Evolutionary conservation across 2,888 invertebrate species (phyloP), one percentile per base, ranked within the genome.

Genomic region (Amblyteles armatorius): DNA sequence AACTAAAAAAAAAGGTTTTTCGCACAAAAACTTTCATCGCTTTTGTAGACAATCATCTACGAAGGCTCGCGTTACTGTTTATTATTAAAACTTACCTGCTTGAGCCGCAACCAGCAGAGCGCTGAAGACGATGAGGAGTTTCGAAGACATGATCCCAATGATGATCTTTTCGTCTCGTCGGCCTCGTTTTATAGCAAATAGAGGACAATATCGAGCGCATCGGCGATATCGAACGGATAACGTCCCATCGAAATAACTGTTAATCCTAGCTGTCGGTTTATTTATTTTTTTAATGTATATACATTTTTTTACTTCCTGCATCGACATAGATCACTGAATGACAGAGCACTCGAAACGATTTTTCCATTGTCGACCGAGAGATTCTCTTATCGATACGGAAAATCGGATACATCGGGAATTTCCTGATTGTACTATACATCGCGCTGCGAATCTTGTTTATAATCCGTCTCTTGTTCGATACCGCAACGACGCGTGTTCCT

Each of bases 1-100:
- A 36, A 36, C 7, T 1, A 9, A 36, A 2, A 9, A 36, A 36
- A 36, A 2, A 36, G 9, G 9, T 36, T 36, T 9, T 36, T 36
- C 7, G 9, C 7, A 9, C 1, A 36, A 36, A 36, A 36, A 36
- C 5, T 36, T 36, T 36, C 1, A 1, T 6, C n/a, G n/a, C 50
- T 50, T 50, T n/a, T 11, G n/a, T 19, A n/a, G 36, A 40, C 2
- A 22, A 26, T 9, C 2, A 40, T 29, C 22, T 13, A 29, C 6
- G 26, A 22, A 50, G 9, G 13, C 26, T 50, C 3, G 9, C 2
- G 2, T 71, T 22, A 3, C 13, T 57, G 2, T 57, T 22, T 19
- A 22, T 19, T 11, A 57, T 9, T 26, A 13, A 22, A 9, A 88
- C 89, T 90, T 85, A 91, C 91, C 77, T 9, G 88, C 88, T n/a